Percentiles rank a stretch among this genome's conserved stretches.
Evolutionary conservation across 2,888 invertebrate genomes (phyloP).

Genomic region (Trissonchulus sp.): DNA sequence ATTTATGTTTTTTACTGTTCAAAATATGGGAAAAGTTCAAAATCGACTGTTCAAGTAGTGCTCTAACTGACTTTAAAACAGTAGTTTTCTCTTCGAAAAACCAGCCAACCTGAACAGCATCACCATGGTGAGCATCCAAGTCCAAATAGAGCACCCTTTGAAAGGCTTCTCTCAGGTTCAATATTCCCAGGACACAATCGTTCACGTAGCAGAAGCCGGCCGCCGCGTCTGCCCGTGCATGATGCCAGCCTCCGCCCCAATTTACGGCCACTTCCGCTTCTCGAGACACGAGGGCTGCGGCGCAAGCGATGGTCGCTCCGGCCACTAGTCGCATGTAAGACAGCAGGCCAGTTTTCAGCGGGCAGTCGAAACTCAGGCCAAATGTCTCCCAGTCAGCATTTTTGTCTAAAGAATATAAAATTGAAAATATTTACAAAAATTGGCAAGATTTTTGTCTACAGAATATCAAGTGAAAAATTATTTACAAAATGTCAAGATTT

Average conservation of each 20-base stretch:
- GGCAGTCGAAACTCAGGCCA: conserved; percentile 63
- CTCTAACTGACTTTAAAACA: no score
- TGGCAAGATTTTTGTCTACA: no score
- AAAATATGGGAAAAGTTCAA: no score
- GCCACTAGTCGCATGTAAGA: conserved; percentile 63
- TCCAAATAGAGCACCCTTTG: conserved; percentile 69
- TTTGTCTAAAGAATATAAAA: no score
- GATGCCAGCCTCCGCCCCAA: conserved; percentile 29
- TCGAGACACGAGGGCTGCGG: conserved; percentile 59
- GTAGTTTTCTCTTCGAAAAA: no score
- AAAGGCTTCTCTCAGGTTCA: conserved; percentile 58
- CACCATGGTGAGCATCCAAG: conserved; percentile 76
- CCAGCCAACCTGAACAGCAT: conserved; percentile 50
- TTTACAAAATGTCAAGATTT: no score
- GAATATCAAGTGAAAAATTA: no score
- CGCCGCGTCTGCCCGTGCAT: conserved; percentile 60
- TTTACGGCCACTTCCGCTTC: neutral
- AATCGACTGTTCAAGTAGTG: no score
- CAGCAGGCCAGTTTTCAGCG: conserved; percentile 62
- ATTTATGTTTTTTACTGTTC: no score
- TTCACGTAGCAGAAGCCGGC: conserved; percentile 80
- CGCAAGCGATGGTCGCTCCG: conserved; percentile 68
- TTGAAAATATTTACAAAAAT: no score
- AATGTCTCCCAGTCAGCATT: no score
- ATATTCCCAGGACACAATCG: conserved; percentile 71